phyloP scores from a whole-genome alignment of 2,888 invertebrate genomes.

The Terebella lapidaria region DNA sequence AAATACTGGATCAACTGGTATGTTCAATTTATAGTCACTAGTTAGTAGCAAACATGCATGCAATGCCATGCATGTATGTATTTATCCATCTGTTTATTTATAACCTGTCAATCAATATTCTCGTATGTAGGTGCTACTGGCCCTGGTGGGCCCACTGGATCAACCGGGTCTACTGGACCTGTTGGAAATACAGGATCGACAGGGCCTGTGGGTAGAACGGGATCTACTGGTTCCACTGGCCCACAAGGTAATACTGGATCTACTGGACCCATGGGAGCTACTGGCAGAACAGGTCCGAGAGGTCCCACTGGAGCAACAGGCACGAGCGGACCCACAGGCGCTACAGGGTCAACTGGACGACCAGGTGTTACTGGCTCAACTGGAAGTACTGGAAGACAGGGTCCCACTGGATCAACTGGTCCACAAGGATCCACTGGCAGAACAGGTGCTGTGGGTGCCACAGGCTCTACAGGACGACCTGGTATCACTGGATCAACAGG shows the following conservation, averaged over 20 bases:
- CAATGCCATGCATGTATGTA: no score
- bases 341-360: constrained; percentile 8
- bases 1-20: background rate
- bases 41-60: no score
- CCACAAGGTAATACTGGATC: background rate
- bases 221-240: background rate
- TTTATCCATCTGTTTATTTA: no score
- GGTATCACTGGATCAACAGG: constrained; percentile 15
- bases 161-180: constrained; percentile 3
- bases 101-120: no score
- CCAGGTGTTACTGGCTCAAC: constrained; percentile 10
- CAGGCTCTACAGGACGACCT: constrained; percentile 8
- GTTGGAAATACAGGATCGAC: constrained; percentile 1
- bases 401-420: constrained; percentile 12
- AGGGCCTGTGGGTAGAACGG: background rate
- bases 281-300: background rate
- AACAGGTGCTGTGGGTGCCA: constrained; percentile 7
- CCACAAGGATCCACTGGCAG: constrained; percentile 13
- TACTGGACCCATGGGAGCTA: background rate
- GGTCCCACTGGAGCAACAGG: constrained; percentile 12
- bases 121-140: no score
- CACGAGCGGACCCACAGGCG: constrained; percentile 1
- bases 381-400: constrained; percentile 10
- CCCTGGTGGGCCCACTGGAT: no score
- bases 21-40: no score